Evolutionary conservation across 2,888 invertebrate species (phyloP), one percentile per base, ranked within the genome.

Genomic region (Thereva nobilitata): DNA sequence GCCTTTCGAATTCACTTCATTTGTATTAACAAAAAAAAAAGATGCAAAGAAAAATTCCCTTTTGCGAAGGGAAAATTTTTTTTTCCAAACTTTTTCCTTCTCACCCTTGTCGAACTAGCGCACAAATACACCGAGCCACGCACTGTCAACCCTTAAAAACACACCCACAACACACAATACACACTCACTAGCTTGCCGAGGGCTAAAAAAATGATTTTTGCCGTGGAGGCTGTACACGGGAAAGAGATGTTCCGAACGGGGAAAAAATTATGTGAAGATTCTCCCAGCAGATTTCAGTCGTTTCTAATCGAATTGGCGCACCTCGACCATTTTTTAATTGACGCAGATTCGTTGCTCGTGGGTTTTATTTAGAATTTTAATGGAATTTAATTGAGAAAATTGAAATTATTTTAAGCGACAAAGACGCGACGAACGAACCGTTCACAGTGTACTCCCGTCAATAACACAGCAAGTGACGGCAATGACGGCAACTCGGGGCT

Each of bases 101-200:
- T 23, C 49, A 38, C 34, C 61, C 50, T 50, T 50, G 61, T 6
- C 35, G 50, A 50, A 50, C 40, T 49, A 45, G 61, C 40, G 35
- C 61, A 61, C 61, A 61, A 59, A 59, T 47, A 59, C 59, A 61
- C 49, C 3, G 35, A 40, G 37, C 41, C 61, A 61, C 49, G 61
- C 61, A 61, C 61, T 49, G 49, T 38, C 59, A 59, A 47, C 61
- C 61, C 61, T 40, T 59, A 59, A 50, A 61, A 61, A 61, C 61
- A 61, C 61, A 61, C 61, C 61, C 61, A 61, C 61, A 50, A 50
- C n/a, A 59, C 49, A 50, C 40, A 55, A 10, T 23, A 59, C 59
- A 41, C 61, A 61, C 61, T 59, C 8, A 35, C 40, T 44, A 49
- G 50, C 49, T 41, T 41, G 50, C 34, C 42, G n/a, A 59, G 7